These are phyloP conservation scores for Xanthorhoe designata DNA, from an alignment of 2,888 invertebrate species.

Conservation along the genomic window DNA sequence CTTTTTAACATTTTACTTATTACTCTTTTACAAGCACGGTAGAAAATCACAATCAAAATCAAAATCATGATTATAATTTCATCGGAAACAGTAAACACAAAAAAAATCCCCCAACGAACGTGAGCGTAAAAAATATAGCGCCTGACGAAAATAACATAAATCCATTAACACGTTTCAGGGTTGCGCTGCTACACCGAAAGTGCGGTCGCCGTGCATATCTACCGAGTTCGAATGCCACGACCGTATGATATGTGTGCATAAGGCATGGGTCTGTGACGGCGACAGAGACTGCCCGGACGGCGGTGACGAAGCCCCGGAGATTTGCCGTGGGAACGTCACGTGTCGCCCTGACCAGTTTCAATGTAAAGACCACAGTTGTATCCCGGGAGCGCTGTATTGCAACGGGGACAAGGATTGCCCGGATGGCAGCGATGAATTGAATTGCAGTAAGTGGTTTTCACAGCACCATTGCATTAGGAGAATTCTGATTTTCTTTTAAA, in stretches of 20 bases:
- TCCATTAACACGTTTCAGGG: slow-evolving; percentile 75
- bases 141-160: background rate
- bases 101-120: background rate
- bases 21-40: background rate
- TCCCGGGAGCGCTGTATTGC: slow-evolving; percentile 92
- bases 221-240: slow-evolving; percentile 93
- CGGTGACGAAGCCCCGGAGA: slow-evolving; percentile 89
- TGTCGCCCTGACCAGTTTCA: slow-evolving; percentile 95
- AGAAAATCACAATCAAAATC: background rate
- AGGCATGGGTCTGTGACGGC: slow-evolving; percentile 94
- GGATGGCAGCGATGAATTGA: slow-evolving; percentile 94
- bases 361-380: slow-evolving; percentile 92
- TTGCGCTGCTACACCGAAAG: slow-evolving; percentile 83
- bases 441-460: slow-evolving; percentile 88
- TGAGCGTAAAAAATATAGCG: background rate
- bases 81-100: background rate
- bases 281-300: slow-evolving; percentile 93
- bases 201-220: slow-evolving; percentile 87
- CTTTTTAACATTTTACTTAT: background rate
- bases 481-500: background rate
- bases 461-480: background rate
- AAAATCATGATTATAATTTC: no score
- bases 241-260: slow-evolving; percentile 92
- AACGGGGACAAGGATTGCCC: slow-evolving; percentile 92
- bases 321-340: slow-evolving; percentile 89